phyloP scores from a whole-genome alignment of 1,140 invertebrate genomes.

The Ceratosolen fusciceps region DNA sequence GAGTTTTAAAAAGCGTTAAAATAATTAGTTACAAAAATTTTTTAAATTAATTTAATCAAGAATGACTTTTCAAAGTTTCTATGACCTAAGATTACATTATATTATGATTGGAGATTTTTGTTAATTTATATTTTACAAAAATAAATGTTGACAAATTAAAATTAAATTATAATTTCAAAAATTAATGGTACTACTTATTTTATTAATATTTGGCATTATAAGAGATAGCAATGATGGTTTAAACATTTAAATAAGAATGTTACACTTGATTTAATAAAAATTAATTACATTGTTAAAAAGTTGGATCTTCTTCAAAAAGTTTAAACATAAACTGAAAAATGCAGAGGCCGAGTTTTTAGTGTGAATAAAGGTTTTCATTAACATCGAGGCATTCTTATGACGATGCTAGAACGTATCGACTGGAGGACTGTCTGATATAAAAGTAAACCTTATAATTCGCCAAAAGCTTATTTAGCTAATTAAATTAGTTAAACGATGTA shows the following conservation, averaged over 20 bases:
- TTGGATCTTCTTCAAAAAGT: constrained; percentile 39
- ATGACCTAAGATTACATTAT: constrained; percentile 17
- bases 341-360: constrained; percentile 30
- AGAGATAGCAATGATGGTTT: constrained; percentile 42
- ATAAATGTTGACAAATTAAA: constrained; percentile 6
- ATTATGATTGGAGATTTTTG: constrained; percentile 21
- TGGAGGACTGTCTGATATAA: constrained; percentile 47
- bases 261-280: constrained; percentile 14
- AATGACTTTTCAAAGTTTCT: constrained; percentile 42
- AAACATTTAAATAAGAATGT: constrained; percentile 24
- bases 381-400: constrained; percentile 48
- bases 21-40: constrained; percentile 33
- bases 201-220: constrained; percentile 40
- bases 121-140: constrained; percentile 20
- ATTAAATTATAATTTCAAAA: constrained; percentile 12
- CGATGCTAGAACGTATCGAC: constrained; percentile 50
- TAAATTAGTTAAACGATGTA: constrained; percentile 46
- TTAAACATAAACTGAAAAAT: constrained; percentile 43
- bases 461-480: constrained; percentile 48
- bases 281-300: constrained; percentile 17
- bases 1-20: constrained; percentile 42
- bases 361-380: constrained; percentile 45
- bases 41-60: constrained; percentile 24
- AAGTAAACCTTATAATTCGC: constrained; percentile 44
- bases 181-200: constrained; percentile 32